These are phyloP conservation scores for Chrysochloris asiatica DNA, from an alignment of 2,113 vertebrate genomes.

Conservation along the genomic window DNA sequence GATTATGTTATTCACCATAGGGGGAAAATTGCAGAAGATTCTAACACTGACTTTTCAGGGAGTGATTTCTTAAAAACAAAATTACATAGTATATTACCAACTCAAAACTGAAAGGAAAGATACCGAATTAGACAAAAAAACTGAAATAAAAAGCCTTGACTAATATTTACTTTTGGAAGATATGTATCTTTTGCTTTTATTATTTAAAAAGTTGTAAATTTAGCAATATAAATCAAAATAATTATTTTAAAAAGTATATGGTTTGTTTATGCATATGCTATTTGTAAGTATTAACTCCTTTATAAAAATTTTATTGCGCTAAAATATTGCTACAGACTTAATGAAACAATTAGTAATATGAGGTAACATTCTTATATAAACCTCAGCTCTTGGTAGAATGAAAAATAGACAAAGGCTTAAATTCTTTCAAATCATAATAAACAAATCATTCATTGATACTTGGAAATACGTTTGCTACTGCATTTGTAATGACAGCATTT, in stretches of 20 bases:
- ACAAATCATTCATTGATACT: neutral
- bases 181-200: slow-evolving; percentile 9
- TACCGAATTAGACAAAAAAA: slow-evolving; percentile 1
- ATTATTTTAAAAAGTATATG: slow-evolving; percentile 19
- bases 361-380: neutral
- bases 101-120: slow-evolving; percentile 12
- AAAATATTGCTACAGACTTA: slow-evolving; percentile 33
- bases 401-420: slow-evolving; percentile 53
- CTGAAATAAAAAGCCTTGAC: neutral
- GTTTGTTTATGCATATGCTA: neutral
- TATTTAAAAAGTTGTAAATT: slow-evolving; percentile 43
- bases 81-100: neutral
- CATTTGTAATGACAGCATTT: neutral
- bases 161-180: slow-evolving; percentile 51
- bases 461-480: neutral
- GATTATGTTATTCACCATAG: slow-evolving; percentile 14
- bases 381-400: neutral
- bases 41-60: slow-evolving; percentile 47
- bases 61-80: neutral
- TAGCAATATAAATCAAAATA: slow-evolving; percentile 14
- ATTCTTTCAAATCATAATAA: slow-evolving; percentile 31
- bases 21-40: neutral
- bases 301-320: neutral
- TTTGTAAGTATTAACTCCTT: neutral
- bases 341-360: neutral